phyloP scores from a whole-genome alignment of 2,113 vertebrate species.

The Protomyctophum bolini region DNA sequence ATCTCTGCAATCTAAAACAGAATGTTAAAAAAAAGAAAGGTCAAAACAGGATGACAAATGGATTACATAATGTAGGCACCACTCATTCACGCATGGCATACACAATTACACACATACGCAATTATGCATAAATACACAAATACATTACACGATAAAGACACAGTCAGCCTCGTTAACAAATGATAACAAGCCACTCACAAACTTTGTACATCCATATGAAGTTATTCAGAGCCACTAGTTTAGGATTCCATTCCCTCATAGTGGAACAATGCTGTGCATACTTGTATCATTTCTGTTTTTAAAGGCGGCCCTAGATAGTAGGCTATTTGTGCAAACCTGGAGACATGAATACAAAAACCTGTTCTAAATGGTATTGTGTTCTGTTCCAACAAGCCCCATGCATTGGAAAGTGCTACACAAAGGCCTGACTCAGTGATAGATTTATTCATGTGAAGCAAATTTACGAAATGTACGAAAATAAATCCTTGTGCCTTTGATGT shows the following conservation, averaged over 20 bases:
- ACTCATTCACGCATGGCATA: not conserved
- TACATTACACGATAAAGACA: not conserved
- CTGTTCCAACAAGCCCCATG: conserved; percentile 31
- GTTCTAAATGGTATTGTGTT: conserved; percentile 14
- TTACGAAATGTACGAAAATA: conserved; percentile 33
- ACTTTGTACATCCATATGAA: not conserved
- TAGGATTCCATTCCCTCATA: not conserved
- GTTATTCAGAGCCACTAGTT: not conserved
- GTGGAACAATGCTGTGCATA: not conserved
- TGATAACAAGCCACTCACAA: not conserved
- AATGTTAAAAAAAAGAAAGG: not conserved
- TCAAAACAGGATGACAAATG: not conserved
- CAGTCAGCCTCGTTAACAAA: not conserved
- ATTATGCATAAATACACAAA: too few species aligned
- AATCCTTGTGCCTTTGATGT: conserved; percentile 41
- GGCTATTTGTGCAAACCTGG: conserved; percentile 25
- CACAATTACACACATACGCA: not conserved
- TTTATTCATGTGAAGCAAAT: conserved; percentile 55
- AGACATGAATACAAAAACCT: conserved; percentile 25
- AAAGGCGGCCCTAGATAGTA: conserved; percentile 12
- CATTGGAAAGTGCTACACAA: conserved; percentile 15
- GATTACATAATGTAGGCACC: conserved; percentile 4
- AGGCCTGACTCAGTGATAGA: conserved; percentile 36
- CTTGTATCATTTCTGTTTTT: not conserved
- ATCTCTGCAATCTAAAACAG: too few species aligned